Base-by-base conservation (phyloP, 1,140 invertebrate species). In the Papilio helenus region DNA sequence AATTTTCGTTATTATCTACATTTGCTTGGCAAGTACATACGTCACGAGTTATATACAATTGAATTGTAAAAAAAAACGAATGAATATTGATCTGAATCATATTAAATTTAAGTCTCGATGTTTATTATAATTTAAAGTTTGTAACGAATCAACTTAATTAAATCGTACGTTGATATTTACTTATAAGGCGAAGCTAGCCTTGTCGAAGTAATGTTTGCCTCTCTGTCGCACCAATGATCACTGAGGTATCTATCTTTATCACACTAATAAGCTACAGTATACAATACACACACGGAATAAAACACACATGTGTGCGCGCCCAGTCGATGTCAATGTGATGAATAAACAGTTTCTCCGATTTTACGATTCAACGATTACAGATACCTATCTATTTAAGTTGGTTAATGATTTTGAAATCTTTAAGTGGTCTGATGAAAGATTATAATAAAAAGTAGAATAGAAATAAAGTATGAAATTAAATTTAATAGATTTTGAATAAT, bases 261-360 rank as follows among this genome's bases (percentile, higher is more conserved):
- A 78, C 86, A 91, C 92, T 90, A 92, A 94, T 93, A 93, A 92
- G 88, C 87, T 84, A 82, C 83, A 81, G 82, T 82, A 83, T 79
- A 82, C 74, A 46, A 80, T 79, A 88, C 86, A 84, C 89, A 89
- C 83, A 86, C 68, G 71, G 79, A 81, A 80, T 46, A 58, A n/a
- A 44, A 81, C 46, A 65, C 83, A 76, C 71, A 72, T 46, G 44
- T 87, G 80, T 90, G 84, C 86, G 84, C 81, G 81, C 84, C 61
- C 80, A 83, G 79, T 84, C 81, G 82, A 86, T 92, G 89, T 93
- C 91, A 90, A 91, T 92, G 89, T 90, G 90, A 91, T 91, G 92
- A 93, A 94, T 94, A 92, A 92, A 93, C 89, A 92, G 93, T 93
- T 93, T 94, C 92, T 92, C 87, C 89, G 89, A 93, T 93, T 94